These are phyloP conservation scores for Crocuta crocuta DNA, from an alignment of 2,113 vertebrate genomes.

Conservation along the genomic window DNA sequence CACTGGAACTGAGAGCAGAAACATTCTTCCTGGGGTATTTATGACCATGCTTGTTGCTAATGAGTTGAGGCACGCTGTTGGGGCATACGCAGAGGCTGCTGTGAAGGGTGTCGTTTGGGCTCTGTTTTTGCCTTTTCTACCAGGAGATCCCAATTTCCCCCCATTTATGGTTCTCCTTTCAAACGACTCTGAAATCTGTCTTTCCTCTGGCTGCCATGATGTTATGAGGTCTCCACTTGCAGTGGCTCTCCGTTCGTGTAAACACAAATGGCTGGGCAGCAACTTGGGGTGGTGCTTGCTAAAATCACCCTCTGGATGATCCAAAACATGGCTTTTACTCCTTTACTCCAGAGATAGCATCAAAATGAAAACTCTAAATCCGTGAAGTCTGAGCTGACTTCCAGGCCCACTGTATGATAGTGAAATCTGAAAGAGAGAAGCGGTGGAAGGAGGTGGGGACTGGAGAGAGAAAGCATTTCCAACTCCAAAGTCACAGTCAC, in stretches of 20 bases:
- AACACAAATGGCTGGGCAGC: neutral
- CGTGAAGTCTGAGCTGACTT: too few species aligned
- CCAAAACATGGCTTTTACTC: neutral
- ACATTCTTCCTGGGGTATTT: neutral
- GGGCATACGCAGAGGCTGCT: neutral
- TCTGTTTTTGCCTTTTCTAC: neutral
- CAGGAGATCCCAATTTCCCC: neutral
- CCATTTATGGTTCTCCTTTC: neutral
- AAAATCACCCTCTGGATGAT: neutral
- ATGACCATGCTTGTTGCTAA: neutral
- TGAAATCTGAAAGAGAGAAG: neutral
- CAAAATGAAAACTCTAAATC: neutral
- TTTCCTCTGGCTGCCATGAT: neutral
- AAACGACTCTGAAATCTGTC: neutral
- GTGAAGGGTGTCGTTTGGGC: neutral
- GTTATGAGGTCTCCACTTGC: neutral
- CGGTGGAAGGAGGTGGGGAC: neutral
- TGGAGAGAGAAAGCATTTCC: neutral
- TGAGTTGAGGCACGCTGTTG: rapidly evolving
- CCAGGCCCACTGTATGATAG: neutral
- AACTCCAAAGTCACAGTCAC: neutral
- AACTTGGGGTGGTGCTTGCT: neutral
- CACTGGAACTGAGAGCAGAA: constrained; percentile 31
- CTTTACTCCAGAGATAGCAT: neutral
- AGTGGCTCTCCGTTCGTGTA: neutral